Evolutionary conservation across 2,888 invertebrate genomes (phyloP).

Genomic region (Willowsia nigromaculata): DNA sequence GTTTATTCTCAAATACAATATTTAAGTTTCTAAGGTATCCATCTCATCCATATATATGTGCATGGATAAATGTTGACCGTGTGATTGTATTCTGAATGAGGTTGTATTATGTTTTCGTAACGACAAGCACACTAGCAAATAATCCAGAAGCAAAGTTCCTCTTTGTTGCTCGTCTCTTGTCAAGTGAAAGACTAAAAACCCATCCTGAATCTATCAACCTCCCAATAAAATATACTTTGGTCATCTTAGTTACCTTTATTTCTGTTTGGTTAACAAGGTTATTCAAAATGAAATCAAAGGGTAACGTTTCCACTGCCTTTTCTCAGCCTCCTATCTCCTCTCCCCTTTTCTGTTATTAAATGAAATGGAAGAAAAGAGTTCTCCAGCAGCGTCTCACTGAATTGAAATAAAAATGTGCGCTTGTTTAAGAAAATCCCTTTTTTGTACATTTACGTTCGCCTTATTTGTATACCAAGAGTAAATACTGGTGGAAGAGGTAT

Average conservation of each 20-base stretch:
- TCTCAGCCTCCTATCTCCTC: not conserved
- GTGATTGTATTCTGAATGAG: no score
- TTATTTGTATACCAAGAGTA: not conserved
- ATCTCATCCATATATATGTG: no score
- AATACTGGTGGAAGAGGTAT: not conserved
- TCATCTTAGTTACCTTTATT: not conserved
- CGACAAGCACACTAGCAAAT: no score
- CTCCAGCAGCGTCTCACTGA: not conserved
- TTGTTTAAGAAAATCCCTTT: not conserved
- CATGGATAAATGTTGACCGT: no score
- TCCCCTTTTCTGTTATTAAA: not conserved
- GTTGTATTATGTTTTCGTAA: no score
- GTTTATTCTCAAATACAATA: no score
- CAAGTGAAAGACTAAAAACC: no score
- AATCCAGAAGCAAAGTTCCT: no score
- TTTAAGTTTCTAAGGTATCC: no score
- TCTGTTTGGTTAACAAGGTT: slow-evolving; percentile 26
- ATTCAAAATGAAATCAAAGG: not conserved
- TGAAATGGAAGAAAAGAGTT: not conserved
- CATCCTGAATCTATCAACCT: no score
- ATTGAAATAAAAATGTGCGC: not conserved
- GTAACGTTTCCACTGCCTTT: slow-evolving; percentile 5
- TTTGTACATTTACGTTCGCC: not conserved
- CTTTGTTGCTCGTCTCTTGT: no score
- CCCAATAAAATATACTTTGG: not conserved